Evolutionary conservation across 2,888 invertebrate species (phyloP).

Genomic region (Vanessa cardui): DNA sequence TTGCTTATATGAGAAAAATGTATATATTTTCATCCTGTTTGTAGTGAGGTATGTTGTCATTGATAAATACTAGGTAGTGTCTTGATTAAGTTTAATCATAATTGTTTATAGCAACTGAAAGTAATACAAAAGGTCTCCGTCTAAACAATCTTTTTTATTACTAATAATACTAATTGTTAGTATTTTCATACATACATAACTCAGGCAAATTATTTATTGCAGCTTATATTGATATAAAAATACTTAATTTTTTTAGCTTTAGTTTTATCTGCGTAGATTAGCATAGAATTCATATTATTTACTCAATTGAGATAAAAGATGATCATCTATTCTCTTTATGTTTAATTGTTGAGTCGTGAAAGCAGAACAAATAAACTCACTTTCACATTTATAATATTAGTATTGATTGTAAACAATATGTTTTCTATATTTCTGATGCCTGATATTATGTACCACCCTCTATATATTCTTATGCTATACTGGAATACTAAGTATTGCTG

Average conservation of each 20-base stretch:
- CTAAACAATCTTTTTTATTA: too few species aligned
- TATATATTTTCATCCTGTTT: conserved; percentile 10
- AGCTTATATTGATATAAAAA: background rate
- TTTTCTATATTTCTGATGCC: too few species aligned
- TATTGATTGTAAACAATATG: background rate
- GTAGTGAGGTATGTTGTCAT: conserved; percentile 9
- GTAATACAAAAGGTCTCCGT: too few species aligned
- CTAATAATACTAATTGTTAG: too few species aligned
- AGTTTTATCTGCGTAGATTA: too few species aligned
- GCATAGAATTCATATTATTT: background rate
- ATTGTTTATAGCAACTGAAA: too few species aligned
- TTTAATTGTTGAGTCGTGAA: background rate
- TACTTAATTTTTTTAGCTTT: too few species aligned
- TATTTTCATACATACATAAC: too few species aligned
- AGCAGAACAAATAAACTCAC: background rate
- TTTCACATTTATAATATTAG: background rate
- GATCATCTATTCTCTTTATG: background rate
- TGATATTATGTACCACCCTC: background rate
- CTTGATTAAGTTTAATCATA: background rate
- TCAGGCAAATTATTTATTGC: background rate
- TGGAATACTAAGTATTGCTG: too few species aligned
- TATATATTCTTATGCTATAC: too few species aligned
- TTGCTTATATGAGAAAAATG: conserved; percentile 29
- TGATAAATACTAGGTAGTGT: conserved; percentile 19
- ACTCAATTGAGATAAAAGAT: background rate